Evolutionary conservation across 2,888 invertebrate genomes (phyloP).

Genomic region (Mesorhabditis belari): DNA sequence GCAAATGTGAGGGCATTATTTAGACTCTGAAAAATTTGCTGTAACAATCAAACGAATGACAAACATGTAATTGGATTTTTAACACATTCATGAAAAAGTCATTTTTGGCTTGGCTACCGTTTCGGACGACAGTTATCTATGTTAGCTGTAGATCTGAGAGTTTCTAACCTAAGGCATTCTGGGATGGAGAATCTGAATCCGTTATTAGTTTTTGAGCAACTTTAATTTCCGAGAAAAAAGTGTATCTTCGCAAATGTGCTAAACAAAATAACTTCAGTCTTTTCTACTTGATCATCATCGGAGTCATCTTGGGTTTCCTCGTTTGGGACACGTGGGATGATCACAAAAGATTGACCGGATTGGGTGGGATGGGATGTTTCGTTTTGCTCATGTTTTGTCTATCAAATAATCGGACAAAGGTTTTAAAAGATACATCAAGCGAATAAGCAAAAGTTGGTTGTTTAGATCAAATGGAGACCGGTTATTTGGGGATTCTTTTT

Average conservation of each 20-base stretch:
- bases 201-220: too few relatives aligned
- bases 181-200: too few relatives aligned
- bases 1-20: background rate
- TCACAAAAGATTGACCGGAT: slow-evolving; percentile 34
- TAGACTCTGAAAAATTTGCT: too few relatives aligned
- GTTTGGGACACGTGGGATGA: slow-evolving; percentile 21
- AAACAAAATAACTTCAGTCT: slow-evolving; percentile 16
- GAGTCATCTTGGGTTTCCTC: slow-evolving; percentile 16
- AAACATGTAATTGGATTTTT: too few relatives aligned
- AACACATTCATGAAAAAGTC: too few relatives aligned
- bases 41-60: too few relatives aligned
- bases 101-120: too few relatives aligned
- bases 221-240: too few relatives aligned
- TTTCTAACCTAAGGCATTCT: too few relatives aligned
- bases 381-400: slow-evolving; percentile 39
- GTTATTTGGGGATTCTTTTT: slow-evolving; percentile 73
- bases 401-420: slow-evolving; percentile 34
- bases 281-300: slow-evolving; percentile 15
- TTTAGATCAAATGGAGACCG: slow-evolving; percentile 64
- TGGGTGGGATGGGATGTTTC: slow-evolving; percentile 43
- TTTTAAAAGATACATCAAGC: slow-evolving; percentile 1
- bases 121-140: too few relatives aligned
- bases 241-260: too few relatives aligned
- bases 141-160: too few relatives aligned
- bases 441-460: background rate